A percentile compares a stretch with the other conserved stretches of the same genome.
phyloP scores from a whole-genome alignment of 2,797 vertebrate species.

The Rhynchonycteris naso region DNA sequence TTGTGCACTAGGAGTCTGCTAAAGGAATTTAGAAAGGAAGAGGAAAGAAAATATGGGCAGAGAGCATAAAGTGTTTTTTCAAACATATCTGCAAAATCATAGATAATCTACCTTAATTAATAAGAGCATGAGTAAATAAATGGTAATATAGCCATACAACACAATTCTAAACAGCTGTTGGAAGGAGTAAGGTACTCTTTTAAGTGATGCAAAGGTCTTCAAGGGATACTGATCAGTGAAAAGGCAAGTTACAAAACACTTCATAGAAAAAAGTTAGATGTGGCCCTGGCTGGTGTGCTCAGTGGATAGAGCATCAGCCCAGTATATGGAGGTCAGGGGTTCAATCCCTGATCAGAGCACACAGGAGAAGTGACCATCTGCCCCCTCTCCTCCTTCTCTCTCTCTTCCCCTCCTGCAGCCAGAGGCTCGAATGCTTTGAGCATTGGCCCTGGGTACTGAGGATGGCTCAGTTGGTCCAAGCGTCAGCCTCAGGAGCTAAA shows the following conservation, averaged over 20 bases:
- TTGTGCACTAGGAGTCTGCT: neutral
- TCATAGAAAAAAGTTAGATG: neutral
- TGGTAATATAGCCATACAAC: neutral
- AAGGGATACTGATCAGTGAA: neutral
- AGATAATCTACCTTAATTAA: neutral
- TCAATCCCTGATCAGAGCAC: too few relatives aligned
- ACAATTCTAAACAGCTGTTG: neutral
- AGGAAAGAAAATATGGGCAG: neutral
- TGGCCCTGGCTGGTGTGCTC: too few relatives aligned
- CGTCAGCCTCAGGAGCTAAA: too few relatives aligned
- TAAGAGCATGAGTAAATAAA: constrained; percentile 26
- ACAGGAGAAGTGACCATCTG: too few relatives aligned
- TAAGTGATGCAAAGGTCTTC: neutral
- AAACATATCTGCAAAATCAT: neutral
- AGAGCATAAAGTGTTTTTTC: neutral
- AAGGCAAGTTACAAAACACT: neutral
- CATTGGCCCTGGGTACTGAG: too few relatives aligned
- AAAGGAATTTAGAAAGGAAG: neutral
- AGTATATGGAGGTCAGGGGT: too few relatives aligned
- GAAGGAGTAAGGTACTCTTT: neutral
- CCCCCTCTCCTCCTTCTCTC: too few relatives aligned
- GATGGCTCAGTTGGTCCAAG: too few relatives aligned
- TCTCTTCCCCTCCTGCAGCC: too few relatives aligned
- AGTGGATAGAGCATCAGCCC: too few relatives aligned
- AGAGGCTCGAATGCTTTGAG: too few relatives aligned